phyloP scores from a whole-genome alignment of 2,888 invertebrate species.

The Pelosia muscerda region DNA sequence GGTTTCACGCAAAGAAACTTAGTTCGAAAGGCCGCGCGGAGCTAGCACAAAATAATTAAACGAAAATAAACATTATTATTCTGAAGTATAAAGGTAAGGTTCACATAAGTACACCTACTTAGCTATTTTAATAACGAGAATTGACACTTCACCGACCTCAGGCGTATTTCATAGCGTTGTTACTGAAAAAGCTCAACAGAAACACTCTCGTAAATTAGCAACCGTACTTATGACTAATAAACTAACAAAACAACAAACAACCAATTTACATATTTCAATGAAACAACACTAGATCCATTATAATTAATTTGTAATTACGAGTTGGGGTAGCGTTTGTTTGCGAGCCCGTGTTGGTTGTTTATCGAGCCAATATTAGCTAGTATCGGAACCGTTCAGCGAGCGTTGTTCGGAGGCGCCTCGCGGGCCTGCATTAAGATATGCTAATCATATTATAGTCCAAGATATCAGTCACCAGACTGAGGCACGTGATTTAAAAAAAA shows the following conservation, averaged over 20 bases:
- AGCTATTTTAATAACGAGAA: neutral
- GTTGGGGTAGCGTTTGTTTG: constrained; percentile 65
- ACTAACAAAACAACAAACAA: constrained; percentile 20
- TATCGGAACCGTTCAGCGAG: constrained; percentile 54
- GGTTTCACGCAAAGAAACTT: no score
- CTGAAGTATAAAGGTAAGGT: neutral
- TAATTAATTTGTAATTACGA: constrained; percentile 76
- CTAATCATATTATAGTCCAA: no score
- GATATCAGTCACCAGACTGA: no score
- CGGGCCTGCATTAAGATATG: constrained; percentile 56
- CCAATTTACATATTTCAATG: constrained; percentile 67
- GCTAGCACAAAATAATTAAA: no score
- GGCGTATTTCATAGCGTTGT: no score
- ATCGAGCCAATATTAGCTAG: constrained; percentile 67
- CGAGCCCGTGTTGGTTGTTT: constrained; percentile 62
- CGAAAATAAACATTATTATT: neutral
- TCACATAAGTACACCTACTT: neutral
- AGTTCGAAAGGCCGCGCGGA: no score
- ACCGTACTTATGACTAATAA: constrained; percentile 25
- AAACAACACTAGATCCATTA: constrained; percentile 64
- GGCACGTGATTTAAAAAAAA: no score
- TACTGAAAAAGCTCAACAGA: neutral
- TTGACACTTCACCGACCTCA: neutral
- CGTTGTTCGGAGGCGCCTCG: constrained; percentile 21
- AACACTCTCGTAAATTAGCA: constrained; percentile 1